Percentiles rank a stretch among this genome's conserved stretches.
These are phyloP conservation scores for Gorilla gorilla DNA, from an alignment of 2,113 vertebrate genomes.

Conservation along the genomic window DNA sequence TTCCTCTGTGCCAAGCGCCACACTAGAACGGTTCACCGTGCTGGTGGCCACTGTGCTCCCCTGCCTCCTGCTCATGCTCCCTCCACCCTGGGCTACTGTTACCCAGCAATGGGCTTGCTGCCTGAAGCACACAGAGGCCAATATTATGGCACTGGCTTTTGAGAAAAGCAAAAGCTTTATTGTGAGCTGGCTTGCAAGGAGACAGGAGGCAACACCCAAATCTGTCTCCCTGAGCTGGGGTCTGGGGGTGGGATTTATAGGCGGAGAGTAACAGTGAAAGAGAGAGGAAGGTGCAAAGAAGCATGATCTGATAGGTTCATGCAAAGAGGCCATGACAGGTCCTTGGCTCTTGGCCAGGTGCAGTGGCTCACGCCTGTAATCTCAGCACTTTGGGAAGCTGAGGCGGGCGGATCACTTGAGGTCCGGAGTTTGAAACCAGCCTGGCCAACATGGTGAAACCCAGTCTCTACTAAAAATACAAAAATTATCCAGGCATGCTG, in stretches of 20 bases:
- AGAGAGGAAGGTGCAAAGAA: too few relatives aligned
- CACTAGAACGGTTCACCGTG: too few relatives aligned
- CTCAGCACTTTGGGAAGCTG: not conserved
- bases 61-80: not conserved
- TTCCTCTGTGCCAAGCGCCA: rapidly evolving
- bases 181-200: not conserved
- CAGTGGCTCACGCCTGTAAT: not conserved
- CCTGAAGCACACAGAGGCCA: not conserved
- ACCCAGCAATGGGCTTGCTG: not conserved
- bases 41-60: not conserved
- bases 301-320: too few relatives aligned
- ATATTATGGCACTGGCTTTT: not conserved
- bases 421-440: not conserved
- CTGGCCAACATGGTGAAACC: not conserved
- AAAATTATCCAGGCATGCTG: not conserved
- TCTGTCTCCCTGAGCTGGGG: too few relatives aligned
- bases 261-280: too few relatives aligned
- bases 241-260: too few relatives aligned
- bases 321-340: too few relatives aligned
- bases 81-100: not conserved
- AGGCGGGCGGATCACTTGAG: not conserved
- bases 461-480: not conserved
- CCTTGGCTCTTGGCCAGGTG: too few relatives aligned
- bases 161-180: not conserved
- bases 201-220: too few relatives aligned